These are phyloP conservation scores for Andinoacara biseriatus DNA, from an alignment of 2,113 vertebrate species.

Conservation along the genomic window DNA sequence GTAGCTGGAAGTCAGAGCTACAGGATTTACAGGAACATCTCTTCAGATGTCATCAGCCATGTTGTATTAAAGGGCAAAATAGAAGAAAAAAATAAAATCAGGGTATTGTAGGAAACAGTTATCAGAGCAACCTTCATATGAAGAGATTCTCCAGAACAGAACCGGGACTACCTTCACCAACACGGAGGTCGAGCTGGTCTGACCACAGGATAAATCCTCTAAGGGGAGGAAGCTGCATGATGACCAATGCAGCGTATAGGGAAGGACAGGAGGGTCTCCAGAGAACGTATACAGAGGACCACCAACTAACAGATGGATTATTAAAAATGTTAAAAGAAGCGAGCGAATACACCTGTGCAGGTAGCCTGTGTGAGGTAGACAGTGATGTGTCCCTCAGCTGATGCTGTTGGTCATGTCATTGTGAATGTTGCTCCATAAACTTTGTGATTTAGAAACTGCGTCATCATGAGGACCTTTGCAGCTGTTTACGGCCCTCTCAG, in stretches of 20 bases:
- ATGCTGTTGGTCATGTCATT: background rate
- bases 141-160: too few relatives aligned
- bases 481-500: background rate
- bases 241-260: background rate
- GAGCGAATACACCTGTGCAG: background rate
- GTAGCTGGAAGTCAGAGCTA: slow-evolving; percentile 10
- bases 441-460: background rate
- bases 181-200: too few relatives aligned
- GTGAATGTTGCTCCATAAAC: background rate
- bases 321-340: too few relatives aligned
- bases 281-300: too few relatives aligned
- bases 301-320: too few relatives aligned
- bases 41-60: background rate
- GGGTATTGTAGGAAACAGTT: too few relatives aligned
- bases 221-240: background rate
- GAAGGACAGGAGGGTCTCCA: too few relatives aligned
- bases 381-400: background rate
- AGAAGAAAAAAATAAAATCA: too few relatives aligned
- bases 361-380: background rate
- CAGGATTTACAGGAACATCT: background rate
- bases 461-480: background rate
- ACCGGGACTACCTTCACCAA: too few relatives aligned
- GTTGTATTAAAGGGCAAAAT: too few relatives aligned
- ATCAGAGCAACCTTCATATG: too few relatives aligned
- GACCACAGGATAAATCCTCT: too few relatives aligned